Percentiles rank a stretch among this genome's conserved stretches.
phyloP scores from a whole-genome alignment of 2,797 vertebrate genomes.

The Onychomys torridus region DNA sequence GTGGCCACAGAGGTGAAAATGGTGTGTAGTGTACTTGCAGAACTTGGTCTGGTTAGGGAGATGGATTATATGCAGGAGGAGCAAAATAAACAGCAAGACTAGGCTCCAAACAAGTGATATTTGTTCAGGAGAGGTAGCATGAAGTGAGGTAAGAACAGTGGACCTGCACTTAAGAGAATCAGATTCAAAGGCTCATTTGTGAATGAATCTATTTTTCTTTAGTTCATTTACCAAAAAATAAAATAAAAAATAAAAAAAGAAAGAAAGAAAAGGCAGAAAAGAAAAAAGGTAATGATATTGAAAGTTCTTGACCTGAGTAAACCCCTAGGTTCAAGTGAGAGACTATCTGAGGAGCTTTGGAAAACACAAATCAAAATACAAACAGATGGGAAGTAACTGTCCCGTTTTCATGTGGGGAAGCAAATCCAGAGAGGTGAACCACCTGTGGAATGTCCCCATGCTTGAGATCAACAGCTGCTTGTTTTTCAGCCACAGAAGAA shows the following conservation, averaged over 20 bases:
- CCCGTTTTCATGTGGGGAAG: background rate
- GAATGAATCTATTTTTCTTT: slow-evolving; percentile 3
- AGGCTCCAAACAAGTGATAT: background rate
- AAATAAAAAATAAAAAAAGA: background rate
- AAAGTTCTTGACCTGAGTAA: slow-evolving; percentile 5
- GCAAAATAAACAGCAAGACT: slow-evolving; percentile 11
- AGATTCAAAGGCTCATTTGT: background rate
- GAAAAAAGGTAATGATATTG: background rate
- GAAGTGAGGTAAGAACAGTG: background rate
- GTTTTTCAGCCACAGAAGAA: background rate
- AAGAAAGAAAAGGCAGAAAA: background rate
- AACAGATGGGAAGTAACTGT: background rate
- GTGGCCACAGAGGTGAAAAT: background rate
- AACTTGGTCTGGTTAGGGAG: background rate
- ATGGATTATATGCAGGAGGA: background rate
- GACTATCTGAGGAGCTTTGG: slow-evolving; percentile 8
- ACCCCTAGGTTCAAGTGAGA: slow-evolving; percentile 5
- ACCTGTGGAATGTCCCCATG: background rate
- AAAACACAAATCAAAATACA: slow-evolving; percentile 51
- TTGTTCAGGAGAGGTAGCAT: background rate
- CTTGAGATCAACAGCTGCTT: background rate
- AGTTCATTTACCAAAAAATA: background rate
- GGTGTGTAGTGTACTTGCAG: background rate
- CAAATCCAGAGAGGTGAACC: background rate
- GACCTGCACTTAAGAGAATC: background rate